phyloP scores from a whole-genome alignment of 64 coral and sea anemone species.

The Orbicella faveolata region DNA sequence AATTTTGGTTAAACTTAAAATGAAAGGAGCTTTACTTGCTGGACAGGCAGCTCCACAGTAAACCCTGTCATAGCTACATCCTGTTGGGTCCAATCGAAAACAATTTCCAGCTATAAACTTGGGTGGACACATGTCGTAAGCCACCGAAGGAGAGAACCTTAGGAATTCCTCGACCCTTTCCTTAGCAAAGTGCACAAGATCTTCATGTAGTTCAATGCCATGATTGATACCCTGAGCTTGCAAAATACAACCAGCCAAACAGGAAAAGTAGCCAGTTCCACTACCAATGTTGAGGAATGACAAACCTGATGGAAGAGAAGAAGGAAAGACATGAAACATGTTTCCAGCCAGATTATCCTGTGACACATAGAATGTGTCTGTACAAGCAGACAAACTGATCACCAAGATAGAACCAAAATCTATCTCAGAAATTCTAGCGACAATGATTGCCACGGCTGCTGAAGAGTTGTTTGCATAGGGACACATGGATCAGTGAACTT shows the following conservation, averaged over 20 bases:
- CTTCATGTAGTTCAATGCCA: constrained; percentile 84
- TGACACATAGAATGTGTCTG: no score
- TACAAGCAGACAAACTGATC: no score
- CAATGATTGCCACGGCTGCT: no score
- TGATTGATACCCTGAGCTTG: constrained; percentile 80
- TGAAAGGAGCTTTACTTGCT: constrained; percentile 64
- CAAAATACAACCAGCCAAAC: constrained; percentile 82
- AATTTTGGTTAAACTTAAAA: constrained; percentile 81
- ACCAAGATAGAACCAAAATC: no score
- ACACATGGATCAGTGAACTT: neutral
- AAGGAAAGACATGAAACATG: neutral
- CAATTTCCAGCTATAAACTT: constrained; percentile 92
- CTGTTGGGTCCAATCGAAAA: constrained; percentile 77
- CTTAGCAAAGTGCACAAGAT: constrained; percentile 81
- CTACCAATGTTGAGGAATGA: constrained; percentile 97
- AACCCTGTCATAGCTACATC: constrained; percentile 80
- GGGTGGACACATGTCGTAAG: constrained; percentile 70
- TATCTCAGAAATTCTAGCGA: no score
- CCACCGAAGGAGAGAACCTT: constrained; percentile 69
- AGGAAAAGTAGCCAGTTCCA: constrained; percentile 95
- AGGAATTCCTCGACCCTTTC: constrained; percentile 85
- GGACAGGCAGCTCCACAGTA: constrained; percentile 92
- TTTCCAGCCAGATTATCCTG: no score
- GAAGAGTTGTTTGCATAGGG: neutral
- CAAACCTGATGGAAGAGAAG: constrained; percentile 52